A percentile compares a stretch with the other conserved stretches of the same genome.
phyloP scores from a whole-genome alignment of 2,797 vertebrate species.

The Anas georgica region DNA sequence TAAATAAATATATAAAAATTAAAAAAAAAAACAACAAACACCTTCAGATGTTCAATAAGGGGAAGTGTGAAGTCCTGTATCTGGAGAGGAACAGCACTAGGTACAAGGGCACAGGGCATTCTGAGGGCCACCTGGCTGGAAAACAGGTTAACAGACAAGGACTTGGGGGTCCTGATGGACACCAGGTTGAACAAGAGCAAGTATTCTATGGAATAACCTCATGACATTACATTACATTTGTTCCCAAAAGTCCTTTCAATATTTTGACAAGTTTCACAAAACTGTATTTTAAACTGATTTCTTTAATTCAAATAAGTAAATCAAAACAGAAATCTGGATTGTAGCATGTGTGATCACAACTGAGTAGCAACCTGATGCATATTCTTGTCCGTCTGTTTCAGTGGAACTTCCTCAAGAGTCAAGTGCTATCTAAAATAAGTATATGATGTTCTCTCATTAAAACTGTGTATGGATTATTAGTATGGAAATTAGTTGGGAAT shows the following conservation, averaged over 20 bases:
- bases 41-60: too few relatives aligned
- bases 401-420: not conserved
- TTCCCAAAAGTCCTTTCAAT: rapidly evolving
- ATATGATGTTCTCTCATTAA: not conserved
- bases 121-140: too few relatives aligned
- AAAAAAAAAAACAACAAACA: too few relatives aligned
- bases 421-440: not conserved
- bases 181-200: too few relatives aligned
- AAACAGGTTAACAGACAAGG: too few relatives aligned
- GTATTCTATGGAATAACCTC: not conserved
- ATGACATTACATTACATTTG: not conserved
- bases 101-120: too few relatives aligned
- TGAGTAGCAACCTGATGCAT: not conserved
- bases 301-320: not conserved
- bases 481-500: not conserved
- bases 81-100: too few relatives aligned
- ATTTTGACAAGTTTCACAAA: not conserved
- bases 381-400: not conserved
- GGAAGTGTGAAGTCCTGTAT: too few relatives aligned
- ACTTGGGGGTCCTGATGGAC: too few relatives aligned
- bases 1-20: too few relatives aligned
- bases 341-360: not conserved
- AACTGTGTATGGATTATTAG: not conserved
- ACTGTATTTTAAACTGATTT: not conserved
- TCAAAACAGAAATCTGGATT: not conserved